Percentiles rank a stretch among this genome's conserved stretches.
Conservation (phyloP, 2,888 invertebrate species). For the Capitulum mitella region DNA sequence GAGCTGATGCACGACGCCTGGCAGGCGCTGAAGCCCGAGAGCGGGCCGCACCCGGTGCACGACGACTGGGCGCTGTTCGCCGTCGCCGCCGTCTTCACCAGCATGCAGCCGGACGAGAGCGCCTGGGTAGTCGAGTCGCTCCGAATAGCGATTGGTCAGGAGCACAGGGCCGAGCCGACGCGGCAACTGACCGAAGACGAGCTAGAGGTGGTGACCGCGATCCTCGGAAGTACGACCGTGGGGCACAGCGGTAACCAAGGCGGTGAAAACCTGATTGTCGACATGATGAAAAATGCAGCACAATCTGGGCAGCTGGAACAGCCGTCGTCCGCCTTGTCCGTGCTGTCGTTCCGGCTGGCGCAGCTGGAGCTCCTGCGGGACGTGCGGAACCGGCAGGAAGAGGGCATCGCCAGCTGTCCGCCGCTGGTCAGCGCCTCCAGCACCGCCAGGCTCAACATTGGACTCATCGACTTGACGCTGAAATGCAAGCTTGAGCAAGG, state of each 20-base stretch:
- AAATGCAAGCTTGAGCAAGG: not conserved
- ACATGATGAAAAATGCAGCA: too few relatives aligned
- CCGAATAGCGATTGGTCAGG: not conserved
- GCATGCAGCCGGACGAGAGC: not conserved
- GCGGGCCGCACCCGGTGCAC: constrained; percentile 7
- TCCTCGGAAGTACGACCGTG: not conserved
- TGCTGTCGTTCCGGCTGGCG: not conserved
- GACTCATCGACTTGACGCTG: not conserved
- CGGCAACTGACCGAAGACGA: not conserved
- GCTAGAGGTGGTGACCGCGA: not conserved
- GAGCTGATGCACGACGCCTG: constrained; percentile 11
- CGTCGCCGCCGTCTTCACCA: not conserved
- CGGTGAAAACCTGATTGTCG: too few relatives aligned
- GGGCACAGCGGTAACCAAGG: too few relatives aligned
- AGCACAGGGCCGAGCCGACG: not conserved
- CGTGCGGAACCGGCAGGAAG: not conserved
- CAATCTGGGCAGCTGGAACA: not conserved
- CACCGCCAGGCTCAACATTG: not conserved
- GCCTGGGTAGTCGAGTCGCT: not conserved
- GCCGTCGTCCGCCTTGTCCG: not conserved
- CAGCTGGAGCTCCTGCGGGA: not conserved
- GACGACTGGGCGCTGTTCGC: constrained; percentile 6
- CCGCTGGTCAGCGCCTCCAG: not conserved
- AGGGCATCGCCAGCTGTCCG: not conserved
- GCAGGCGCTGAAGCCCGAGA: not conserved